Conservation (phyloP, 2,888 invertebrate species). For the Thereva nobilitata region DNA sequence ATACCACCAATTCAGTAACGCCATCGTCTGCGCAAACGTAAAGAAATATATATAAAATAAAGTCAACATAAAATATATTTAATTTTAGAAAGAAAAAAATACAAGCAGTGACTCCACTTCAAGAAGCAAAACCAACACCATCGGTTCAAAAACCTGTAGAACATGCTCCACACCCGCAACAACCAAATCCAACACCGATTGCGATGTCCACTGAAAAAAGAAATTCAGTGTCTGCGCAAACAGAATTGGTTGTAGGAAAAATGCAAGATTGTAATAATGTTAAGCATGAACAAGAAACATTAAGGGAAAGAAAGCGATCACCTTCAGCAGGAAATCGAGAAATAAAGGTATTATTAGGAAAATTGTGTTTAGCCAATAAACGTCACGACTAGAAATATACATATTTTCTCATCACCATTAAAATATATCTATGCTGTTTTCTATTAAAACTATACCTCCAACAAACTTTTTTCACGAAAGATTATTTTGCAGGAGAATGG, state of each 20-base stretch:
- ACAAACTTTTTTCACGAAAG: no score
- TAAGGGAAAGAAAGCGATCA: slow-evolving; percentile 52
- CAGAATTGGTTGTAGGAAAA: slow-evolving; percentile 51
- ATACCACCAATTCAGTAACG: slow-evolving; percentile 54
- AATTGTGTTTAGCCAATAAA: no score
- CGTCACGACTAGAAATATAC: no score
- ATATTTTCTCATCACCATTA: no score
- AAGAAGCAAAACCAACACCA: slow-evolving; percentile 39
- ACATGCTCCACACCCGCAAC: slow-evolving; percentile 34
- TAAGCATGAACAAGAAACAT: slow-evolving; percentile 48
- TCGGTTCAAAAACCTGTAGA: slow-evolving; percentile 41
- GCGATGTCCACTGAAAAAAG: slow-evolving; percentile 50
- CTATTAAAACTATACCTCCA: no score
- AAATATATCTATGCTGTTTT: no score
- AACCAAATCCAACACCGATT: slow-evolving; percentile 1
- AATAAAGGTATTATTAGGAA: no score
- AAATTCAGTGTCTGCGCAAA: slow-evolving; percentile 57
- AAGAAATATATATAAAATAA: background rate
- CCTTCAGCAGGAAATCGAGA: slow-evolving; percentile 42
- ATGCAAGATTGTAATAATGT: slow-evolving; percentile 48
- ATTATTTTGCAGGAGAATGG: slow-evolving; percentile 48
- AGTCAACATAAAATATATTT: background rate
- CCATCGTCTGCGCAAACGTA: slow-evolving; percentile 43
- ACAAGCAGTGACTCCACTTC: slow-evolving; percentile 38
- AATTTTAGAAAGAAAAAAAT: slow-evolving; percentile 41